Evolutionary conservation across 2,113 vertebrate species (phyloP).

Genomic region (Carlito syrichta): DNA sequence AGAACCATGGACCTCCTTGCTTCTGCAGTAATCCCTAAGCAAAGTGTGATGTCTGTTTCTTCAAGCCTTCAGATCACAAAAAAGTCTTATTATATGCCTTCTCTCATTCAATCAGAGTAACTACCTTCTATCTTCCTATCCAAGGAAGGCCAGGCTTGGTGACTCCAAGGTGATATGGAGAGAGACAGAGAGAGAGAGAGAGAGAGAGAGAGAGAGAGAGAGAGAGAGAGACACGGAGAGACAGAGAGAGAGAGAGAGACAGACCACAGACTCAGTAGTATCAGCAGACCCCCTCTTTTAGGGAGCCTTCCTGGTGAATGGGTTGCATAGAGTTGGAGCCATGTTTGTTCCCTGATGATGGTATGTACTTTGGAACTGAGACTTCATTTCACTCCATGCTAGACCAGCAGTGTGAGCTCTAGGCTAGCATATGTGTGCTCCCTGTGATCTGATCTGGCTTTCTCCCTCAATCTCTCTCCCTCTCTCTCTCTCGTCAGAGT

Average conservation of each 20-base stretch:
- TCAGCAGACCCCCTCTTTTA: neutral
- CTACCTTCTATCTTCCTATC: neutral
- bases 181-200: neutral
- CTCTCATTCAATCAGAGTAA: neutral
- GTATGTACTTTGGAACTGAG: neutral
- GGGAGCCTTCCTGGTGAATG: neutral
- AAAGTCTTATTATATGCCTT: neutral
- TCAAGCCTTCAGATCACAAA: neutral
- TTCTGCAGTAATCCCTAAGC: neutral
- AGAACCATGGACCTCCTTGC: neutral
- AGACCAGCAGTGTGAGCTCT: neutral
- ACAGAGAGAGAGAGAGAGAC: no score
- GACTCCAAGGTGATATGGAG: no score
- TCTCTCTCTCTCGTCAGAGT: no score
- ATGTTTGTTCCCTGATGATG: no score
- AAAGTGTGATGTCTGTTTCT: neutral
- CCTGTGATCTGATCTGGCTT: accelerated
- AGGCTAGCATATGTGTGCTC: neutral
- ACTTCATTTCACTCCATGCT: neutral
- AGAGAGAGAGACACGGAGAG: no score
- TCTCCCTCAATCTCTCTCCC: neutral
- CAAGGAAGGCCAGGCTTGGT: neutral
- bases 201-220: no score
- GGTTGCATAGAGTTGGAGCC: neutral
- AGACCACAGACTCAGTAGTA: neutral